Evolutionary conservation across 37 sponge, comb jelly and placozoan genomes (phyloP).

Genomic region (Halichondria panicea): DNA sequence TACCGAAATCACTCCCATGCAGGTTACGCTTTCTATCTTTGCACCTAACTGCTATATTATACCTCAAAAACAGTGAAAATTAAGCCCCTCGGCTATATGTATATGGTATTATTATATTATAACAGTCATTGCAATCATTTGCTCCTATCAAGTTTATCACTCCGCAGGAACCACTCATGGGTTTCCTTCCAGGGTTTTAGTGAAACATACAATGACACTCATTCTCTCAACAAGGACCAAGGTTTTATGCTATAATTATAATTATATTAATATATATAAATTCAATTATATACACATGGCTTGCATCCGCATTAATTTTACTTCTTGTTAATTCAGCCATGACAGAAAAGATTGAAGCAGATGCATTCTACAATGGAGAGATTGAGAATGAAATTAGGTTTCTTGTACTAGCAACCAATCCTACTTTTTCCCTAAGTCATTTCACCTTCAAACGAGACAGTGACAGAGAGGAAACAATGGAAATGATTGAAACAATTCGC

Average conservation of each 20-base stretch:
- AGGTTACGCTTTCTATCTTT: too few species aligned
- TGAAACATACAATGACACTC: constrained; percentile 15
- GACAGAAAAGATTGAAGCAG: background rate
- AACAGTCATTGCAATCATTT: background rate
- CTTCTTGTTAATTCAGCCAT: background rate
- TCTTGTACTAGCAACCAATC: background rate
- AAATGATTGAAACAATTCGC: background rate
- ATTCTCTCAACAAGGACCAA: background rate
- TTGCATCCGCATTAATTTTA: background rate
- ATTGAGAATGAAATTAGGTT: constrained; percentile 18
- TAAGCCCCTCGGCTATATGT: too few species aligned
- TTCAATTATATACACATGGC: background rate
- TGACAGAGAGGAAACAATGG: constrained; percentile 19
- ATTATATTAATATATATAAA: too few species aligned
- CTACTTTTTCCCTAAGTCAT: background rate
- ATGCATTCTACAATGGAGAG: constrained; percentile 29
- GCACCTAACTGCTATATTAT: too few species aligned
- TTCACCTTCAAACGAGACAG: background rate
- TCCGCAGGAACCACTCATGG: constrained; percentile 29
- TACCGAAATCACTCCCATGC: too few species aligned
- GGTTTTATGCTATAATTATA: too few species aligned
- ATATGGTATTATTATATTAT: background rate
- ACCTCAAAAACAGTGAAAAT: too few species aligned
- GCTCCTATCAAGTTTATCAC: too few species aligned
- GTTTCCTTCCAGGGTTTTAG: constrained; percentile 42